phyloP scores from a whole-genome alignment of 2,888 invertebrate genomes.

The Iselma pallidipennis region DNA sequence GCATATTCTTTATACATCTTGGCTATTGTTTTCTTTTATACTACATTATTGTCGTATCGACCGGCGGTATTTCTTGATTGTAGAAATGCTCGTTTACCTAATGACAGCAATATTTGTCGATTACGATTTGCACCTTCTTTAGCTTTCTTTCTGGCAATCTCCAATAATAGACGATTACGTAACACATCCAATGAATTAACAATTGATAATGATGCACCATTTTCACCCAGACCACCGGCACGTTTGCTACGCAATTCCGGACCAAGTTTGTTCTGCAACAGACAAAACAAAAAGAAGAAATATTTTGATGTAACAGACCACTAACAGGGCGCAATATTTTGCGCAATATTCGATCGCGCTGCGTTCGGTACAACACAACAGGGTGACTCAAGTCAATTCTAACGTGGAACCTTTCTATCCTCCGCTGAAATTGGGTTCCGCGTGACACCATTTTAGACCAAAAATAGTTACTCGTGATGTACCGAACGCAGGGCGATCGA shows the following conservation, averaged over 20 bases:
- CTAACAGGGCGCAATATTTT: too few species aligned
- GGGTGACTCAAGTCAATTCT: too few species aligned
- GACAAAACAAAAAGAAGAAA: too few species aligned
- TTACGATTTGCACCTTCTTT: slow-evolving; percentile 75
- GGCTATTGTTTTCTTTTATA: slow-evolving; percentile 28
- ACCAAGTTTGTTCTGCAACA: slow-evolving; percentile 27
- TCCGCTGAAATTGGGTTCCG: too few species aligned
- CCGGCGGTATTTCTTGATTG: slow-evolving; percentile 32
- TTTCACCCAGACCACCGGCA: slow-evolving; percentile 33
- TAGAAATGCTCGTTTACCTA: slow-evolving; percentile 69
- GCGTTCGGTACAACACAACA: too few species aligned
- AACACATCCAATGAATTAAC: slow-evolving; percentile 87
- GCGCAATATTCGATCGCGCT: too few species aligned
- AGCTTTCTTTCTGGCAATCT: slow-evolving; percentile 82
- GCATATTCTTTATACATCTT: background rate
- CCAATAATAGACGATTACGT: slow-evolving; percentile 77
- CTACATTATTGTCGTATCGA: slow-evolving; percentile 38
- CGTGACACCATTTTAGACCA: too few species aligned
- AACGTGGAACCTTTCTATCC: too few species aligned
- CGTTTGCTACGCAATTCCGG: slow-evolving; percentile 35
- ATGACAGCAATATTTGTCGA: slow-evolving; percentile 72
- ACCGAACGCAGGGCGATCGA: too few species aligned
- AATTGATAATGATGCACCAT: slow-evolving; percentile 67
- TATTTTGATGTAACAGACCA: too few species aligned
- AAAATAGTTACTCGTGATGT: too few species aligned